Evolutionary conservation across 2,797 vertebrate species (phyloP).

Genomic region (Parauchenoglanis ngamensis): DNA sequence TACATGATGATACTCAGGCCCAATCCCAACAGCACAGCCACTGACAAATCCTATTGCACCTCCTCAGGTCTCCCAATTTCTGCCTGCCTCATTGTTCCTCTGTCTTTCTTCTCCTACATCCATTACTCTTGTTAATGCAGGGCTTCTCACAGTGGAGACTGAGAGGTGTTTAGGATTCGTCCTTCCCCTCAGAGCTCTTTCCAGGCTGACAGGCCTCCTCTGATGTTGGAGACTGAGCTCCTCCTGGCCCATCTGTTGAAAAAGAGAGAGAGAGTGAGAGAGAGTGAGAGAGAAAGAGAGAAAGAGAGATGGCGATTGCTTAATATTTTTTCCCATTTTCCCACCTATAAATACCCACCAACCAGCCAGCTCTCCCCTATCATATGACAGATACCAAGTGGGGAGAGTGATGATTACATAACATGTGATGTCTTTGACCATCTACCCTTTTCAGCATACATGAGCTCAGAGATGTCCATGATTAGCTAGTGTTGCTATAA

Average conservation of each 20-base stretch:
- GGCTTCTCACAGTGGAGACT: slow-evolving; percentile 51
- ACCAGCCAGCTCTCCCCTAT: neutral
- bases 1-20: neutral
- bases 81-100: neutral
- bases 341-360: neutral
- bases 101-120: slow-evolving; percentile 13
- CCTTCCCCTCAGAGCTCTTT: slow-evolving; percentile 79
- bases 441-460: neutral
- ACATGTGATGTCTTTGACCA: neutral
- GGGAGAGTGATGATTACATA: neutral
- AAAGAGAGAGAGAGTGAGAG: neutral
- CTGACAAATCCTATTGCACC: neutral
- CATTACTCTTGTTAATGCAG: slow-evolving; percentile 16
- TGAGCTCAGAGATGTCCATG: neutral
- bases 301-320: neutral
- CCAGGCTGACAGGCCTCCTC: slow-evolving; percentile 73
- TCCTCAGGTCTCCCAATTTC: neutral
- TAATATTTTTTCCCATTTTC: neutral
- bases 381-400: neutral
- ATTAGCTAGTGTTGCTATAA: neutral
- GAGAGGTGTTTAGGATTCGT: slow-evolving; percentile 75
- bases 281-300: neutral
- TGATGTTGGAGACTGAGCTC: slow-evolving; percentile 80
- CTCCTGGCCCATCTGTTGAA: slow-evolving; percentile 78
- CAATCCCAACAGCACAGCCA: neutral